Base-by-base conservation (phyloP, 2,888 invertebrate species). In the Adineta ricciae region DNA sequence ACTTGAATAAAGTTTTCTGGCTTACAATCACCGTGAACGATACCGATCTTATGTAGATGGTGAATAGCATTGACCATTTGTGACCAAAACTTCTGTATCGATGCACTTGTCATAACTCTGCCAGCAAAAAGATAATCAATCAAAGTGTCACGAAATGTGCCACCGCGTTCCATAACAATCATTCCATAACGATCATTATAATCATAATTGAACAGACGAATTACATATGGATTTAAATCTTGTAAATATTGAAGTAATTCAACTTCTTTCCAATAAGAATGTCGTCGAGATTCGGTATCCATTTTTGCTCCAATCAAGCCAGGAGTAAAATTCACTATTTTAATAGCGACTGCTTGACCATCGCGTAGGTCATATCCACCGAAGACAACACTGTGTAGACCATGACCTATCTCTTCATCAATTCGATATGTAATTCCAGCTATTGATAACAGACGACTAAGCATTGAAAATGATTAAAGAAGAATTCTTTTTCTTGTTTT, bases 1-100 rank as follows among this genome's bases (percentile, higher is more conserved):
- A 78, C 78, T 78, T 78, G 78, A 41, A 78, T 78, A n/a, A 78
- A 78, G 41, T 78, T 78, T 41, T 78, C 78, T 9, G 78, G 78
- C 41, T 78, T 78, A 78, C 38, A 38, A 78, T 78, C 78, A 5
- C 11, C 78, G 41, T 78, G 78, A 24, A 78, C 78, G 41, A 78
- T 41, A 8, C 41, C 41, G 41, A 24, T 41, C 11, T 14, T 38
- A 78, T 78, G 78, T 11, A 78, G 9, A 78, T 78, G 41, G 14
- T 41, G 41, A 41, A 78, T 78, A 41, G 78, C 78, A 41, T 41
- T 8, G 24, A 78, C 21, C 78, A 78, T 78, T 41, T 78, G 78
- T 78, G n/a, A 78, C 78, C 78, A 78, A 41, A 41, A 78, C n/a
- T 2, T 24, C 24, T n/a, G 38, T 4, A 78, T 21, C 14, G 24